Base-by-base conservation (phyloP, 1,140 invertebrate genomes). In the Pachyrhynchus sulphureomaculatus region DNA sequence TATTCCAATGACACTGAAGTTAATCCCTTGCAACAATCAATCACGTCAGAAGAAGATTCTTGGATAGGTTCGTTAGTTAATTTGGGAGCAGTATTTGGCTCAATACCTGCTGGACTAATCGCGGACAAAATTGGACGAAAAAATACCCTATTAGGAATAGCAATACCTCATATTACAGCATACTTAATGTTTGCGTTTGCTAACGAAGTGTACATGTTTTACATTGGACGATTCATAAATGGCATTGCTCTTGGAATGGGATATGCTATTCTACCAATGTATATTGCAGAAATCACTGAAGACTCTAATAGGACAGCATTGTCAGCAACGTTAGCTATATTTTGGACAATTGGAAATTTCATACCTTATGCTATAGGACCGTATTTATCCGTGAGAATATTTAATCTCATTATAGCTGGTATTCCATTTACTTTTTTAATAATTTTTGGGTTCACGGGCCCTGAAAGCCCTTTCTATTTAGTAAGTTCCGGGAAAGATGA, bases 1-100 rank as follows among this genome's bases (percentile, higher is more conserved):
- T 15, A 62, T 32, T 52, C 48, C 8, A 36, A 41, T 33, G 61
- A 68, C 39, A 26, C 62, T 6, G 32, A 66, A 0, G 33, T 66
- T 6, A 73, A 70, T 60, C 71, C 70, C 8, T 8, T 73, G 10
- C 78, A 76, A 0, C 62, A 60, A 2, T 51, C 53, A 12, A 69
- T 83, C 2, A 80, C 76, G 0, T n/a, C 59, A 0, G 79, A 83
- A 2, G 77, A 90, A 69, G 76, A 78, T 34, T 87, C 90, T 0
- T 95, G 90, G 91, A 87, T 95, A 55, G 89, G 87, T 0, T 90
- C 89, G 0, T 73, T 94, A 8, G 77, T 93, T 41, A 84, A 89
- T 0, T 69, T 94, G 13, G 92, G 91, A n/a, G 89, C 90, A 15
- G 79, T 91, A 2, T 42, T 82, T 2, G 86, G 86, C 9, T 15